Evolutionary conservation across 2,113 vertebrate genomes (phyloP).

Genomic region (Centrocercus urophasianus): DNA sequence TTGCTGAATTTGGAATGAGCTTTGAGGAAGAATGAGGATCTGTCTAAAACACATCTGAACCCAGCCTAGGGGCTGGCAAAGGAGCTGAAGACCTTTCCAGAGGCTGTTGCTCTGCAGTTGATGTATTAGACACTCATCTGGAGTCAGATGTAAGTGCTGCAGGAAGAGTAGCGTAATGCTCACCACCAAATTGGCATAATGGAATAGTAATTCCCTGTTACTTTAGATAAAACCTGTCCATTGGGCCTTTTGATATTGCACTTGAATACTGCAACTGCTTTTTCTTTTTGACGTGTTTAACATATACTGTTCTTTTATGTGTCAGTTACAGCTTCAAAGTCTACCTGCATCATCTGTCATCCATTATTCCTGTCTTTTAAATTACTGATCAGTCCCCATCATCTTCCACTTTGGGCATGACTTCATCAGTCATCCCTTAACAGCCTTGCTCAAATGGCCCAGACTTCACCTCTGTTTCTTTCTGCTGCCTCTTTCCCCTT

Average conservation of each 20-base stretch:
- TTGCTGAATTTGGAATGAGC: neutral
- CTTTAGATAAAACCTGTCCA: slow-evolving; percentile 48
- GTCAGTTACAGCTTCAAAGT: slow-evolving; percentile 49
- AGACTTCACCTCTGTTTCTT: neutral
- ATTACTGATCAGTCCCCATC: neutral
- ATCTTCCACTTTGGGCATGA: slow-evolving; percentile 22
- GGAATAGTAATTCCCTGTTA: slow-evolving; percentile 51
- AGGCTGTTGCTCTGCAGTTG: slow-evolving; percentile 2
- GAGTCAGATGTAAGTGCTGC: slow-evolving; percentile 40
- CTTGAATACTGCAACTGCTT: slow-evolving; percentile 22
- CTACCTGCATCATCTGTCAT: neutral
- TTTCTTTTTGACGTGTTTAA: slow-evolving; percentile 34
- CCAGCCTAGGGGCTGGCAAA: neutral
- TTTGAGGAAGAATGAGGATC: neutral
- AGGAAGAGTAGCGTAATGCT: neutral
- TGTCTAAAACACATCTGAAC: neutral
- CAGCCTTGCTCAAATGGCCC: neutral
- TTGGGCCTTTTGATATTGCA: slow-evolving; percentile 23
- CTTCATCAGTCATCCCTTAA: neutral
- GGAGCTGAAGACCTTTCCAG: slow-evolving; percentile 1
- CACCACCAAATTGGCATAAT: slow-evolving; percentile 52
- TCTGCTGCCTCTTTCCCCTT: neutral
- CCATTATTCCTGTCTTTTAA: slow-evolving; percentile 9
- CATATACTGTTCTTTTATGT: slow-evolving; percentile 5
- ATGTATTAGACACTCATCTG: neutral